These are phyloP conservation scores for Oryzias javanicus DNA, from an alignment of 2,113 vertebrate species.

Conservation along the genomic window DNA sequence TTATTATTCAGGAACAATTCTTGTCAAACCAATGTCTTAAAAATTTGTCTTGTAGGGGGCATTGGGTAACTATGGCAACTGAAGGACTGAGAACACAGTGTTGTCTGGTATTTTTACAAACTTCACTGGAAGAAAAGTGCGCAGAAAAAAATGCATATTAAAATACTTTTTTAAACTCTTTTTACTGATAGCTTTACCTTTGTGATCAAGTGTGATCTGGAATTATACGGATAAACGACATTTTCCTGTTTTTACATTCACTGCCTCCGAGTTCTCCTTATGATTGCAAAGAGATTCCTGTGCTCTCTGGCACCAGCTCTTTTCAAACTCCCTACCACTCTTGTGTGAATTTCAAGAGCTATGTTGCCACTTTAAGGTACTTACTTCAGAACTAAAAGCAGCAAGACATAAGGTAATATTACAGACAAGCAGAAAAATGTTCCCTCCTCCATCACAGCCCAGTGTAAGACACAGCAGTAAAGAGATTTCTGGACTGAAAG, in stretches of 20 bases:
- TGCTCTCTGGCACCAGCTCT: slow-evolving; percentile 19
- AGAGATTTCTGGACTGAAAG: slow-evolving; percentile 45
- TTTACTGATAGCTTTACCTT: not conserved
- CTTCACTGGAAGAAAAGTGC: slow-evolving; percentile 11
- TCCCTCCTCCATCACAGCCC: slow-evolving; percentile 1
- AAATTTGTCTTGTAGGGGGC: slow-evolving; percentile 30
- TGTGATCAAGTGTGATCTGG: slow-evolving; percentile 1
- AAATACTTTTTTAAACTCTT: not conserved
- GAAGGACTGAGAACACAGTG: slow-evolving; percentile 21
- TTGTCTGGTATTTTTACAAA: slow-evolving; percentile 22
- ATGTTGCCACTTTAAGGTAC: too few species aligned
- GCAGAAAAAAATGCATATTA: too few species aligned
- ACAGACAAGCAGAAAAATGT: slow-evolving; percentile 30
- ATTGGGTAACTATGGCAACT: slow-evolving; percentile 61
- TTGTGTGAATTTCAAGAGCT: too few species aligned
- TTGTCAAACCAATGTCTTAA: too few species aligned
- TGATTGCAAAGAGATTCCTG: not conserved
- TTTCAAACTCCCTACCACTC: too few species aligned
- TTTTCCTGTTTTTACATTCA: slow-evolving; percentile 4
- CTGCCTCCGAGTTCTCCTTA: too few species aligned
- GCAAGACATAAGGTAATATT: not conserved
- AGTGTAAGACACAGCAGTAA: slow-evolving; percentile 28
- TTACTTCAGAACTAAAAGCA: too few species aligned
- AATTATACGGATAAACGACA: not conserved
- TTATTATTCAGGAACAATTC: slow-evolving; percentile 1